Evolutionary conservation across 2,113 vertebrate genomes (phyloP), one percentile per base, ranked within the genome.

Genomic region (Phainopepla nitens): DNA sequence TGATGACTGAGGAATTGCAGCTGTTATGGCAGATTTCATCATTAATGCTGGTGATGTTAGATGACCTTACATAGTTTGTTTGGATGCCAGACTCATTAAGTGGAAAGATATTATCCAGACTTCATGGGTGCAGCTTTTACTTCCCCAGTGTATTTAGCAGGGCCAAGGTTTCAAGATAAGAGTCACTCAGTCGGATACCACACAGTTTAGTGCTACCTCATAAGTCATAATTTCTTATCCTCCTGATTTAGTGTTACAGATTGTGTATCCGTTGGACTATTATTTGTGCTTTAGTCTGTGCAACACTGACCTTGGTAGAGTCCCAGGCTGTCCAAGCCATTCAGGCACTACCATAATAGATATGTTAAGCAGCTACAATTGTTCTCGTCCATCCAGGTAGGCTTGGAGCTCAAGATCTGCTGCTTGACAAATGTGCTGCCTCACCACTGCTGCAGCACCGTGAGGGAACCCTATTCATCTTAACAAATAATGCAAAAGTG

Each of bases 161-260:
- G 41, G 42, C 50, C 66, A 93, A 80, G 79, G 69, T 81, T 95
- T 94, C 51, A 42, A 11, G 19, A 14, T 60, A 66, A 87, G 51
- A 91, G 39, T 72, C 58, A 77, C 13, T 90, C 45, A 73, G 66
- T 69, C 2, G 1, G 35, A 73, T 60, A 58, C 31, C 42, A 73
- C 11, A 27, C 10, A 35, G 10, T 54, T 77, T 90, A 90, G 53
- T 65, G 62, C 3, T 92, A 25, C 50, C 82, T 95, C 88, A 42
- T 95, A 96, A 96, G 87, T 95, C 90, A 93, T 58, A 76, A 94
- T 94, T 91, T 88, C 82, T 88, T 73, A 41, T 31, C n/a, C 23
- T 62, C 1, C 11, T 72, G 44, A 41, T 94, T 91, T 87, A 80
- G 45, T 91, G 35, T 73, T 94, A 77, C 42, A 85, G 78, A 86